These are phyloP conservation scores for Drosophila nigricruria DNA, from an alignment of 2,888 invertebrate genomes.

Conservation along the genomic window DNA sequence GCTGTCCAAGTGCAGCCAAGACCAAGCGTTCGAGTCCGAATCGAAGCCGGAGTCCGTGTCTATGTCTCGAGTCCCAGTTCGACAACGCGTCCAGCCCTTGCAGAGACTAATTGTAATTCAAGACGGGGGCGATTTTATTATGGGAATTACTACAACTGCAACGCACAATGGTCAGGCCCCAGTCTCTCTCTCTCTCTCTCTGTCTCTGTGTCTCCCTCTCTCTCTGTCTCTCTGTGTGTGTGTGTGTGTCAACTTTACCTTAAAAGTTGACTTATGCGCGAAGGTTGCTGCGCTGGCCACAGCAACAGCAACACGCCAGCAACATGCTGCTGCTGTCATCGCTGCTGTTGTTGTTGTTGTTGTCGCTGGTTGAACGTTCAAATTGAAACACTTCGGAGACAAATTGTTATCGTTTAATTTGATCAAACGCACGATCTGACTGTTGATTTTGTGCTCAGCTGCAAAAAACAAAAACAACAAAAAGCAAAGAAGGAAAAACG, in stretches of 20 bases:
- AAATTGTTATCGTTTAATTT: constrained; percentile 86
- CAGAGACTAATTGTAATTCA: constrained; percentile 84
- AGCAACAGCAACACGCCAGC: constrained; percentile 38
- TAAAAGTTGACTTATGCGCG: constrained; percentile 78
- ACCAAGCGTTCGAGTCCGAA: constrained; percentile 6
- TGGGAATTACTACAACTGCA: constrained; percentile 83
- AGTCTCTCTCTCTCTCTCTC: constrained; percentile 1
- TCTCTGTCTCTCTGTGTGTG: not conserved
- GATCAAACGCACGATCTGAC: constrained; percentile 84
- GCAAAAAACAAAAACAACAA: constrained; percentile 24
- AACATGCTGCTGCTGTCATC: constrained; percentile 24
- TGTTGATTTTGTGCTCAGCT: constrained; percentile 66
- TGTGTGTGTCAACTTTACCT: constrained; percentile 53
- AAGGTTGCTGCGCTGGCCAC: constrained; percentile 45
- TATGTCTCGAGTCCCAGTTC: constrained; percentile 24
- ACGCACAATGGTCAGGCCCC: constrained; percentile 37
- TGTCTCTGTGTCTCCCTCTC: not conserved
- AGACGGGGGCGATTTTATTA: constrained; percentile 85
- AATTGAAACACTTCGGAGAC: constrained; percentile 85
- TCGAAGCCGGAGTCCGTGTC: constrained; percentile 7
- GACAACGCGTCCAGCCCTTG: constrained; percentile 59
- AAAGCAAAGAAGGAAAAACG: constrained; percentile 2
- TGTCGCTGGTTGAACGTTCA: constrained; percentile 66
- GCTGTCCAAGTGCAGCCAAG: constrained; percentile 18
- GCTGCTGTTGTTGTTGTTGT: constrained; percentile 42